Evolutionary conservation across 1,140 invertebrate genomes (phyloP), one percentile per base, ranked within the genome.

Genomic region (Zaprionus inermis): DNA sequence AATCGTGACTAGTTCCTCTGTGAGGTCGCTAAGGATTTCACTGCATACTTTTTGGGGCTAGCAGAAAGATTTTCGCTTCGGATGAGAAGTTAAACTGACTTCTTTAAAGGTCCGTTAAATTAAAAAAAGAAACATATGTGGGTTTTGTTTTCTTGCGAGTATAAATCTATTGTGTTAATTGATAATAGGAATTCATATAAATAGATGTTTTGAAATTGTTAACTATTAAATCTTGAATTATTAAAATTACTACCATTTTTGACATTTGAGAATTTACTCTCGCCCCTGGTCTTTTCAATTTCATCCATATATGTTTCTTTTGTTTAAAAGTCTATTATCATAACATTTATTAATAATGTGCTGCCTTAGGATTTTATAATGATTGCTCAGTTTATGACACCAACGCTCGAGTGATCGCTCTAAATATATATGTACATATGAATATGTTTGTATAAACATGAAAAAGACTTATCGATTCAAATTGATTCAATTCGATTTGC

Each of bases 41-140:
- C 32, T 70, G 68, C 68, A 70, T 70, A 64, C 52, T 64, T 70
- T 34, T 49, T 46, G 68, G 51, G 67, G 61, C 44, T 0, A 0
- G 44, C 44, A 49, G 18, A 49, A 49, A 49, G 18, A 9, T 46
- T 16, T 46, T 9, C 32, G 52, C 11, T 52, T 28, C 49, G 11
- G 14, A n/a, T 38, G 14, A 24, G 22, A 38, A 38, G 36, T 38
- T n/a, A 14, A n/a, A n/a, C n/a, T n/a, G n/a, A n/a, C n/a, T n/a
- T n/a, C n/a, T n/a, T n/a, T n/a, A 3, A 38, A 38, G n/a, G 12
- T n/a, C 14, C 14, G 36, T 5, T 38, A 38, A 38, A 38, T n/a
- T 38, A 14, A 14, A n/a, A 28, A 28, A 28, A 28, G 5, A 28
- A 28, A 28, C 3, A 28, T 4, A 28, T 4, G 24, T 28, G 5